Evolutionary conservation across 2,888 invertebrate species (phyloP).

Genomic region (Chaitophorus viminalis): DNA sequence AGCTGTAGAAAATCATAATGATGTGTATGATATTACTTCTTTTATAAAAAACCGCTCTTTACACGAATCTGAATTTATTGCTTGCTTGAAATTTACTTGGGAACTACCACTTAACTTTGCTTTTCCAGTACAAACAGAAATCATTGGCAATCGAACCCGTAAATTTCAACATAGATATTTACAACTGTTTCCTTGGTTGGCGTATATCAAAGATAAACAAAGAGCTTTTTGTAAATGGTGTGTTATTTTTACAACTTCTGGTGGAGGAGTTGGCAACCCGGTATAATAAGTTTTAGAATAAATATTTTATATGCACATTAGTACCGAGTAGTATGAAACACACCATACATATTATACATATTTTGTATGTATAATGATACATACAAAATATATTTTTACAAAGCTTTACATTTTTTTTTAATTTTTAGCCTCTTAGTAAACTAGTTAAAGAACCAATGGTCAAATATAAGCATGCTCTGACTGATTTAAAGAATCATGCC

Average conservation of each 20-base stretch:
- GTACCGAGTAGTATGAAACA: slow-evolving; percentile 4
- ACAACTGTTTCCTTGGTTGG: slow-evolving; percentile 13
- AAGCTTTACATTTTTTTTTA: not conserved
- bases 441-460: slow-evolving; percentile 8
- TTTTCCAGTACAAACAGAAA: slow-evolving; percentile 16
- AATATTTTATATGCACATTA: slow-evolving; percentile 11
- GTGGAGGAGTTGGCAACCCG: slow-evolving; percentile 24
- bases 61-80: slow-evolving; percentile 12
- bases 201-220: slow-evolving; percentile 7
- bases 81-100: slow-evolving; percentile 16
- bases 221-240: slow-evolving; percentile 21
- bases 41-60: slow-evolving; percentile 11
- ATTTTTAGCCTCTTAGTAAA: slow-evolving; percentile 21
- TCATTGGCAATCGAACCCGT: slow-evolving; percentile 17
- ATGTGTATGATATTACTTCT: slow-evolving; percentile 10
- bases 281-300: slow-evolving; percentile 16
- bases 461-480: slow-evolving; percentile 5
- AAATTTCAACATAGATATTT: slow-evolving; percentile 15
- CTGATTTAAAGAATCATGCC: slow-evolving; percentile 10
- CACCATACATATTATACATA: not conserved
- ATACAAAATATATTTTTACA: slow-evolving; percentile 20
- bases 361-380: no score
- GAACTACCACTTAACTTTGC: slow-evolving; percentile 10
- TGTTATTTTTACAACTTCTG: slow-evolving; percentile 10
- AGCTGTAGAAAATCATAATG: slow-evolving; percentile 26